Conservation (phyloP, 2,888 invertebrate species). For the Agrotis segetum region DNA sequence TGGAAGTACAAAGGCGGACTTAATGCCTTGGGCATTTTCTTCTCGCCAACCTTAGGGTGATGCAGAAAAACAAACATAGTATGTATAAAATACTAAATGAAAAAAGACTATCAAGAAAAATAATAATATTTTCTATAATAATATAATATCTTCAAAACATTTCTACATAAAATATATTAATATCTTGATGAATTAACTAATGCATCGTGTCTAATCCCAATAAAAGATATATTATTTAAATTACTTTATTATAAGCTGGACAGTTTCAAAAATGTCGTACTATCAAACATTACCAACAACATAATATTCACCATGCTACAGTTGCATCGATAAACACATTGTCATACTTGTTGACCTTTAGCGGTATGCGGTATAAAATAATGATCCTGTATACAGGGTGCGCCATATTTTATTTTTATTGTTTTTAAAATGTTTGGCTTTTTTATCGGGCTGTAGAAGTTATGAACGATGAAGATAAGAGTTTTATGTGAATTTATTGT, state of each 20-base stretch:
- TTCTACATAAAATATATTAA: too few relatives aligned
- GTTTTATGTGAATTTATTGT: constrained; percentile 21
- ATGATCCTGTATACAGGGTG: constrained; percentile 45
- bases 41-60: too few relatives aligned
- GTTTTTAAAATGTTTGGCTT: constrained; percentile 1
- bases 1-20: too few relatives aligned
- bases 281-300: constrained; percentile 10
- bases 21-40: too few relatives aligned
- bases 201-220: too few relatives aligned
- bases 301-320: constrained; percentile 42
- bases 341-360: constrained; percentile 53
- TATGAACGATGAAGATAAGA: background rate
- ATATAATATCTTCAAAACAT: too few relatives aligned
- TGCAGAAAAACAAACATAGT: too few relatives aligned
- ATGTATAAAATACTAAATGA: too few relatives aligned
- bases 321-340: constrained; percentile 23
- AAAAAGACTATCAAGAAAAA: too few relatives aligned
- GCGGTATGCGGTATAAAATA: constrained; percentile 40
- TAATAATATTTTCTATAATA: too few relatives aligned
- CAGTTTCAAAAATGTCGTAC: background rate
- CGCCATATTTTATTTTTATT: constrained; percentile 16
- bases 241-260: background rate
- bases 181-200: too few relatives aligned
- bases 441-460: constrained; percentile 3
- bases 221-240: too few relatives aligned